Evolutionary conservation across 1,140 invertebrate genomes (phyloP), one percentile per base, ranked within the genome.

Genomic region (Magallana gigas): DNA sequence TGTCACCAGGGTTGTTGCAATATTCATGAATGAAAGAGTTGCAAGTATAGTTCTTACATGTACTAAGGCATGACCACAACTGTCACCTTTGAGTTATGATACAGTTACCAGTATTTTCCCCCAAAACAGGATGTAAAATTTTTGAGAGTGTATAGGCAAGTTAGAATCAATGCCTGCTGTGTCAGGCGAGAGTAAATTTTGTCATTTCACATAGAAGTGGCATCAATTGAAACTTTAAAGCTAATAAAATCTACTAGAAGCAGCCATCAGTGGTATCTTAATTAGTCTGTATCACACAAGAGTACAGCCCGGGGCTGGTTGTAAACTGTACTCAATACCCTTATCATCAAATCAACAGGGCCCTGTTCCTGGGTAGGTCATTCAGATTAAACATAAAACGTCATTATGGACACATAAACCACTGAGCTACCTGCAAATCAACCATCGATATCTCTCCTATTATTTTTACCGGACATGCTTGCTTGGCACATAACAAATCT

Each of bases 1-100:
- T 76, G 68, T 76, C 68, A 76, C 18, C 68, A 76, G 8, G 23
- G 11, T 76, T 29, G 23, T 76, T 76, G 68, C 18, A 76, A 76
- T 29, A 76, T 29, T 76, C 68, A 76, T 76, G 68, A 76, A 23
- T 76, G 68, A 76, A 4, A 76, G 14, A 12, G 68, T 36, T 6
- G 16, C 60, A 16, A n/a, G 12, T 7, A 64, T 7, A 64, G 12
- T 64, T 18, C 60, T 64, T 7, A 14, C 18, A 23, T 23, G 60
- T 18, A 64, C 16, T 64, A 64, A 64, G 7, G 60, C 60, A 64
- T 64, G 60, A n/a, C 16, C 36, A 5, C 36, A 48, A 48, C 36
- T 48, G 2, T 48, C 36, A 48, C 36, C 2, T 48, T 5, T 48
- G 36, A 48, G 36, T 48, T 48, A 48, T 48, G 36, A 48, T 48